Base-by-base conservation (phyloP, 2,888 invertebrate species). In the Apodemia zela region DNA sequence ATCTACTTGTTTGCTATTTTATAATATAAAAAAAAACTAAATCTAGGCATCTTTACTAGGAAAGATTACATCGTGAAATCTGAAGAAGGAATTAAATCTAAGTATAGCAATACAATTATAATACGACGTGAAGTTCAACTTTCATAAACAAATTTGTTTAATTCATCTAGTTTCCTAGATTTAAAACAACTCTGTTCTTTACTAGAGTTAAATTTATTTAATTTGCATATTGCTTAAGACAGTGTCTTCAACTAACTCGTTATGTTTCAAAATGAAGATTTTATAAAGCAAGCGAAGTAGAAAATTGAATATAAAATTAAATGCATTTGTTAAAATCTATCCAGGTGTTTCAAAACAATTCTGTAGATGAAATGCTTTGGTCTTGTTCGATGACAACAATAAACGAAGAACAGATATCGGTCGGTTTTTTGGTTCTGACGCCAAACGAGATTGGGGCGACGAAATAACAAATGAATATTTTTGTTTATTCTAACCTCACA, bases 121-220 rank as follows among this genome's bases (percentile, higher is more conserved):
- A 13, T 13, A 51, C 4, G 21, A 51, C 51, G 21, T 18, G 51
- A 13, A 8, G 15, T 54, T 25, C 25, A 54, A 54, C 54, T 54
- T 54, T 54, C 15, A 25, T 15, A 15, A 54, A 25, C 54, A 54
- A 54, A 54, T 25, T 54, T 6, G 54, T 15, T 54, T 54, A 54
- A 25, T 54, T 54, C 54, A 25, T 25, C 29, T 57, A n/a, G 57
- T n/a, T n/a, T n/a, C n/a, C n/a, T n/a, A n/a, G n/a, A n/a, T 47
- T 47, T 47, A n/a, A 47, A 47, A 17, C 17, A 47, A 47, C 47
- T 47, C 47, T 10, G 47, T 17, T 47, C 47, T 47, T 47, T 17
- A 47, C 17, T 17, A 47, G 47, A 47, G 17, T 47, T n/a, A 47
- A 47, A 47, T 47, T 47, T 47, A 47, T 47, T 47, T 17, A 47